Conservation (phyloP, 2,113 vertebrate genomes). For the Grammomys surdaster region DNA sequence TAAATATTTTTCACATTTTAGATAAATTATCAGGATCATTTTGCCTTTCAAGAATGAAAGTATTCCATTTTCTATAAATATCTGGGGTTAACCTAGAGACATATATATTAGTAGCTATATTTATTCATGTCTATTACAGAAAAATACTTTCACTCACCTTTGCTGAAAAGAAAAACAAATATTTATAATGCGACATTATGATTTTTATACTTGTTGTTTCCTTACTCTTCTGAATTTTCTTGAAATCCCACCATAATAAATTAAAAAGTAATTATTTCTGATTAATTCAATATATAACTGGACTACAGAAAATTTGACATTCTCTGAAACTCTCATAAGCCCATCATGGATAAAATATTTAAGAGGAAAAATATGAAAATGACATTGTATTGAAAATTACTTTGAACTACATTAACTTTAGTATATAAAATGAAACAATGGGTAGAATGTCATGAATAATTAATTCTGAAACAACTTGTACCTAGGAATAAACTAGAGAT, state of each 20-base stretch:
- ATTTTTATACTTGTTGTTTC: background rate
- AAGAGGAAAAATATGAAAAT: background rate
- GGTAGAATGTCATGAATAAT: background rate
- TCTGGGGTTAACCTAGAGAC: background rate
- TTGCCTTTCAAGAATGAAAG: background rate
- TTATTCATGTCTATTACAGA: background rate
- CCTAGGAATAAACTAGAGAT: background rate
- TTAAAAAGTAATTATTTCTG: conserved; percentile 46
- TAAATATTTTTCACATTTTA: background rate
- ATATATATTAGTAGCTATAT: background rate
- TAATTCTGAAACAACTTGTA: background rate
- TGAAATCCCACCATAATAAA: conserved; percentile 50
- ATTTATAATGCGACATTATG: conserved; percentile 46
- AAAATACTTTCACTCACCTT: background rate
- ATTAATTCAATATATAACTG: conserved; percentile 49
- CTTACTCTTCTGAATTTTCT: background rate
- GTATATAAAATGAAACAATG: background rate
- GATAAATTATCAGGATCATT: background rate
- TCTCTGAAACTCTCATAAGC: background rate
- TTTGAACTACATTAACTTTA: background rate
- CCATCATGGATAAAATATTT: background rate
- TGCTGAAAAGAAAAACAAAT: conserved; percentile 8
- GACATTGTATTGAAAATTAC: background rate
- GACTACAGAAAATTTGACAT: background rate
- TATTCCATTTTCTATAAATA: background rate